A percentile compares a stretch with the other conserved stretches of the same genome.
phyloP scores from a whole-genome alignment of 2,113 vertebrate genomes.

The Hemiprocne comata region DNA sequence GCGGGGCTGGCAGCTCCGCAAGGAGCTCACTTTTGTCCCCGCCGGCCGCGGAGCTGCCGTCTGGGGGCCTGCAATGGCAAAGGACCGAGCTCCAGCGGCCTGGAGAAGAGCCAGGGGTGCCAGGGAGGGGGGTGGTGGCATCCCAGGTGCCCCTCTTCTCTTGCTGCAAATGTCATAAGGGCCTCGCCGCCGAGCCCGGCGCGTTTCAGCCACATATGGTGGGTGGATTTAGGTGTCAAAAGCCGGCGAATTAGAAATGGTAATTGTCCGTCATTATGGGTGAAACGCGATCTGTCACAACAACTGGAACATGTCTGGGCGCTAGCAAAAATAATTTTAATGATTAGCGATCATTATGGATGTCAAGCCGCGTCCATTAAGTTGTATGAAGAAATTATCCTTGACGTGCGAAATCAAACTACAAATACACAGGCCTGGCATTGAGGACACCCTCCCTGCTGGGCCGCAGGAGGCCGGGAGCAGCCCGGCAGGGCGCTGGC shows the following conservation, averaged over 20 bases:
- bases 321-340: constrained; percentile 83
- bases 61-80: neutral
- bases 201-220: constrained; percentile 79
- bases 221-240: constrained; percentile 83
- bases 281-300: constrained; percentile 88
- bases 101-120: neutral
- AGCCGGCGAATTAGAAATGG: constrained; percentile 82
- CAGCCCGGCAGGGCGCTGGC: neutral
- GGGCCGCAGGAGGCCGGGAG: constrained; percentile 31
- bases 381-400: constrained; percentile 83
- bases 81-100: neutral
- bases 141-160: neutral
- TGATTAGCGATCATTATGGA: constrained; percentile 87
- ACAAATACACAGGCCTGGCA: constrained; percentile 80
- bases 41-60: neutral
- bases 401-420: constrained; percentile 80
- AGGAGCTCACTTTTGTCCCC: neutral
- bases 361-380: constrained; percentile 84
- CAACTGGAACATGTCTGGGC: constrained; percentile 86
- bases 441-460: constrained; percentile 38
- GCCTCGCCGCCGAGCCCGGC: neutral
- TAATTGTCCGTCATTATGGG: constrained; percentile 87
- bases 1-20: fast-evolving
- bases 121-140: neutral
- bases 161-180: constrained; percentile 23